Conservation (phyloP, 2,888 invertebrate species). For the Polietes domitor region DNA sequence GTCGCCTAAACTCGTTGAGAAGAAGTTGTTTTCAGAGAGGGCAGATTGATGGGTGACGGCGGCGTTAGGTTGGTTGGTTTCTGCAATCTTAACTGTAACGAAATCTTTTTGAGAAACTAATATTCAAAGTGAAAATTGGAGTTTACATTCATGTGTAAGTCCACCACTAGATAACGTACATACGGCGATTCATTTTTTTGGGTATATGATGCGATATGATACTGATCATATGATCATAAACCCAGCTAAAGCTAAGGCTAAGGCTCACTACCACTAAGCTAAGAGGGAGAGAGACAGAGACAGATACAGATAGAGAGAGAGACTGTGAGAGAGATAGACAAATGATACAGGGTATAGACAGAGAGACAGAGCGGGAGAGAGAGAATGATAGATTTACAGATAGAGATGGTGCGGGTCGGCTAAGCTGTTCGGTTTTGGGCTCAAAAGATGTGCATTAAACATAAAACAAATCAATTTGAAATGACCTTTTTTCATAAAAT, state of each 20-base stretch:
- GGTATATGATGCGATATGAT: neutral
- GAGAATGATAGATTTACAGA: neutral
- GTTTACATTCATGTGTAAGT: constrained; percentile 77
- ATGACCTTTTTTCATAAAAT: constrained; percentile 16
- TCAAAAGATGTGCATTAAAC: constrained; percentile 23
- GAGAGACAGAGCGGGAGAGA: neutral
- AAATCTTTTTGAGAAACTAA: constrained; percentile 74
- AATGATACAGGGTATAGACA: neutral
- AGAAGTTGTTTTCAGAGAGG: neutral
- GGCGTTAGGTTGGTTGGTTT: constrained; percentile 60
- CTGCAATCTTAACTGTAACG: constrained; percentile 77
- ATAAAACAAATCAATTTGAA: neutral
- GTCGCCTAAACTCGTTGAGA: neutral
- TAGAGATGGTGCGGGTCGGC: neutral
- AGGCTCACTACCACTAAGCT: too few relatives aligned
- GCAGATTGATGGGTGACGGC: neutral
- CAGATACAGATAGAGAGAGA: neutral
- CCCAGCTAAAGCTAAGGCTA: neutral
- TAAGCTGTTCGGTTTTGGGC: constrained; percentile 40
- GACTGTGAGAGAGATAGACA: neutral
- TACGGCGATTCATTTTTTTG: neutral
- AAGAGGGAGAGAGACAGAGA: neutral
- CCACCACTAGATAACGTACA: constrained; percentile 68
- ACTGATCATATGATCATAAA: neutral
- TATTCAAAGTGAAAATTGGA: constrained; percentile 77